A percentile compares a stretch with the other conserved stretches of the same genome.
Conservation (phyloP, 1,140 invertebrate species). For the Reticulitermes speratus region DNA sequence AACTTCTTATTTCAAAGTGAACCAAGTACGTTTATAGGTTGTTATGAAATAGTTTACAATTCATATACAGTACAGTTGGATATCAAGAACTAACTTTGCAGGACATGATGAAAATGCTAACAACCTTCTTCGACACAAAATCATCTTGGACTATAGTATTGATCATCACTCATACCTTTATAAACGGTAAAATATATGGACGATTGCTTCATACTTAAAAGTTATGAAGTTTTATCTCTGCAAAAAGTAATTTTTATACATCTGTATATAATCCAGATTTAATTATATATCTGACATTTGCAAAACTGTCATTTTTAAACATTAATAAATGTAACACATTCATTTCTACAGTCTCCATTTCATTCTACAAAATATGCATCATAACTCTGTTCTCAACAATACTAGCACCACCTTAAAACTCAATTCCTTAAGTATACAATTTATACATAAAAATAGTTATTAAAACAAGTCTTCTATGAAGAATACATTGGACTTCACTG, state of each 20-base stretch:
- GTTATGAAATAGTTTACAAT: not conserved
- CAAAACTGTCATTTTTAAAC: not conserved
- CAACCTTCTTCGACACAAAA: too few species aligned
- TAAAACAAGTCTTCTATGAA: not conserved
- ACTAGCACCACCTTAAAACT: not conserved
- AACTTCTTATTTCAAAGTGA: not conserved
- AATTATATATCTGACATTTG: not conserved
- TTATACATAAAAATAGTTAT: not conserved
- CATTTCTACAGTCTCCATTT: not conserved
- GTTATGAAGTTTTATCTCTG: not conserved
- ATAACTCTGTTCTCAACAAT: not conserved
- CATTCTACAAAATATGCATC: not conserved
- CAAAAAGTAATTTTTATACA: not conserved
- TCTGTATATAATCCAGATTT: not conserved
- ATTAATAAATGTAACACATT: not conserved
- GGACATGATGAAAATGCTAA: too few species aligned
- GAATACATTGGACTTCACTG: not conserved
- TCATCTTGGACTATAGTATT: too few species aligned
- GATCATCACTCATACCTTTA: too few species aligned
- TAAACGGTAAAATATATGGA: not conserved
- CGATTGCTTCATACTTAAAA: not conserved
- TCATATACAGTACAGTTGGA: not conserved
- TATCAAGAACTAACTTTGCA: not conserved
- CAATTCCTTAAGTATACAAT: not conserved
- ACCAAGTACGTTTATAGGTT: not conserved